Evolutionary conservation across 1,140 invertebrate species (phyloP).

Genomic region (Drosophila guanche): DNA sequence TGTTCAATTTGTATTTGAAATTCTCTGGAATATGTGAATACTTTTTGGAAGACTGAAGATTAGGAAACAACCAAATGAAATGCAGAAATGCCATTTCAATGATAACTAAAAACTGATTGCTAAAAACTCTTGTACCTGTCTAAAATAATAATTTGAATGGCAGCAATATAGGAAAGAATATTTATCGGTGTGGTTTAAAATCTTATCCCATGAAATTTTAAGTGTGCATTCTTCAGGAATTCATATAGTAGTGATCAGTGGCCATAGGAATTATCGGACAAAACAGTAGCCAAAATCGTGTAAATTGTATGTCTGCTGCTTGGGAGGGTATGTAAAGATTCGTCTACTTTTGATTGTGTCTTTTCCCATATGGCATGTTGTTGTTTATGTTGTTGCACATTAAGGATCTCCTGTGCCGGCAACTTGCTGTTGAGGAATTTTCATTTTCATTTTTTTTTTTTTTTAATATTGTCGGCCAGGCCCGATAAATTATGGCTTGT

Average conservation of each 20-base stretch:
- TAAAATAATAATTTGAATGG: conserved; percentile 21
- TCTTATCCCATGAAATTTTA: no score
- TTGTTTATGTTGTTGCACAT: conserved; percentile 19
- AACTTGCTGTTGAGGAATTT: conserved; percentile 50
- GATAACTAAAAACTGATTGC: no score
- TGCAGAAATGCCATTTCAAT: conserved; percentile 24
- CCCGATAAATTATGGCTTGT: conserved; percentile 80
- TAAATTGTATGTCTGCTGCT: no score
- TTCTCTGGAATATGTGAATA: conserved; percentile 14
- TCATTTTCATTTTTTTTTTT: conserved; percentile 29
- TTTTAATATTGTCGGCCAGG: conserved; percentile 40
- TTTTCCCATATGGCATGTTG: no score
- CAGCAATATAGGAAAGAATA: conserved; percentile 3
- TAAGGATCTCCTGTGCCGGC: conserved; percentile 46
- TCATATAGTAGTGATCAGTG: no score
- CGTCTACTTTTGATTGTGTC: no score
- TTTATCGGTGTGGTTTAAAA: no score
- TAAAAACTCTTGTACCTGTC: neutral
- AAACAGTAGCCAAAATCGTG: no score
- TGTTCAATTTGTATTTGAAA: conserved; percentile 47
- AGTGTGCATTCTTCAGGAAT: no score
- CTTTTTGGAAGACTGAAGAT: conserved; percentile 19
- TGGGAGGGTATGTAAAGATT: no score
- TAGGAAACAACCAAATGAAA: conserved; percentile 31
- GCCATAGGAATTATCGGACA: no score